Conservation (phyloP, 2,888 invertebrate genomes). For the Escarpia spicata region DNA sequence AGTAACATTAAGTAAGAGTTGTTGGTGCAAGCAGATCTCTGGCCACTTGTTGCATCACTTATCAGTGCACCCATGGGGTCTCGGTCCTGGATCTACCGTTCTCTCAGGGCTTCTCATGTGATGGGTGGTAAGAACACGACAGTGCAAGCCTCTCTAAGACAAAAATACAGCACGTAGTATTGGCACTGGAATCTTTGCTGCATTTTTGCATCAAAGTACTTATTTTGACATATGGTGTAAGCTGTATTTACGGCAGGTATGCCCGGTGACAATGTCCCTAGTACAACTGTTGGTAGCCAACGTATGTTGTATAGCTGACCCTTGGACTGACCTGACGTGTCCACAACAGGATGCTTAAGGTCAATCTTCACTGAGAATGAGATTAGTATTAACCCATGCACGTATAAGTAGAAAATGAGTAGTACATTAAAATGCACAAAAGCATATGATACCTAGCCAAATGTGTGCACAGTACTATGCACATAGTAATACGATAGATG, state of each 20-base stretch:
- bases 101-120: background rate
- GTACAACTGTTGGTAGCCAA: background rate
- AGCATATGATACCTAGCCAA: no score
- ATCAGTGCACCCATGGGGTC: background rate
- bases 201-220: background rate
- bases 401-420: background rate
- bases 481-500: no score
- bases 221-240: background rate
- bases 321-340: background rate
- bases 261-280: background rate
- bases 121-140: background rate
- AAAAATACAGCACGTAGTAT: background rate
- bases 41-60: background rate
- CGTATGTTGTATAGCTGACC: background rate
- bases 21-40: constrained; percentile 1
- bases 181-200: background rate
- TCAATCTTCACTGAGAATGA: background rate
- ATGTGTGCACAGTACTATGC: no score
- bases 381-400: background rate
- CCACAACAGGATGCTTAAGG: background rate
- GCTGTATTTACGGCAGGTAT: background rate
- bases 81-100: background rate
- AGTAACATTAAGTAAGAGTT: background rate
- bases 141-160: background rate
- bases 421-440: no score